Conservation (phyloP, 1,140 invertebrate species). For the Penaeus indicus region DNA sequence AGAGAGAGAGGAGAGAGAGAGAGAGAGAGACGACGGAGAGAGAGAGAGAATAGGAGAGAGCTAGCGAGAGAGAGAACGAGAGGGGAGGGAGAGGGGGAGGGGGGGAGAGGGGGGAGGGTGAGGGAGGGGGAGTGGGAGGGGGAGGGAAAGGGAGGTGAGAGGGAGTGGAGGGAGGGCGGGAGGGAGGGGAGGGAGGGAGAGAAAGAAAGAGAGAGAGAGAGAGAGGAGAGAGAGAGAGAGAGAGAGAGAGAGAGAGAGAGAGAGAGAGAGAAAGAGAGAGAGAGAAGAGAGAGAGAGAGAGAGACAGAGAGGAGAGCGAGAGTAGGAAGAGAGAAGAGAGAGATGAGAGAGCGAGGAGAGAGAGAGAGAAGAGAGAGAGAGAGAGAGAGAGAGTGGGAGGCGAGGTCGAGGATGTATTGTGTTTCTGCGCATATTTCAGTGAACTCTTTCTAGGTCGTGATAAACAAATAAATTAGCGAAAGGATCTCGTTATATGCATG, state of each 20-base stretch:
- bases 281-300: not conserved
- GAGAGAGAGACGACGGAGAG: not conserved
- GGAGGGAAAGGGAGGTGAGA: not conserved
- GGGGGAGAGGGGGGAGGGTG: not conserved
- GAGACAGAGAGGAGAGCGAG: not conserved
- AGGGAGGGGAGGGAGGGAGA: not conserved
- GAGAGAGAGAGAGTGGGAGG: not conserved
- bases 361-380: not conserved
- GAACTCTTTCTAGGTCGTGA: too few relatives aligned
- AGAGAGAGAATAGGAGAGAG: not conserved
- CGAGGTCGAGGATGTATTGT: not conserved
- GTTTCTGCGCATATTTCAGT: too few relatives aligned
- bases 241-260: not conserved
- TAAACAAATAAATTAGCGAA: too few relatives aligned
- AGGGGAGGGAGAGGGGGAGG: not conserved
- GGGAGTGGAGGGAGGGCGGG: not conserved
- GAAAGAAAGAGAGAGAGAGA: not conserved
- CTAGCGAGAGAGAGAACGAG: not conserved
- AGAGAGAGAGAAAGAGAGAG: not conserved
- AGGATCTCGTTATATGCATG: too few relatives aligned
- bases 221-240: not conserved
- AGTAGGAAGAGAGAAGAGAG: not conserved
- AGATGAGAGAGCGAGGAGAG: not conserved
- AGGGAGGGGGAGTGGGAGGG: not conserved
- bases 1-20: not conserved